Conservation (phyloP, 53 echinoderm and acorn worm genomes). For the Paracentrotus lividus region DNA sequence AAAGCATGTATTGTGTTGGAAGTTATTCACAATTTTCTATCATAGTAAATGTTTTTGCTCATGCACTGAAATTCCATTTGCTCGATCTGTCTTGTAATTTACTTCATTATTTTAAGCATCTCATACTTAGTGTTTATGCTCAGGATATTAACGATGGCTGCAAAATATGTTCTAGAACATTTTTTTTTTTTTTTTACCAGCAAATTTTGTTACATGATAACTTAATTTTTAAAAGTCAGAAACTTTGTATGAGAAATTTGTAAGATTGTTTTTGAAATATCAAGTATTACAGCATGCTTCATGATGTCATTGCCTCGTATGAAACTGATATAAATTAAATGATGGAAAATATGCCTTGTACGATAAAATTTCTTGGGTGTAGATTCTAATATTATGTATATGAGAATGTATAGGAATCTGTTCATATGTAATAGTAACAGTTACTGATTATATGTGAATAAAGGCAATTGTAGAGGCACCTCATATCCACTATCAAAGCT, state of each 20-base stretch:
- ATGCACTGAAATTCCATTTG: conserved; percentile 48
- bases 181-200: conserved; percentile 6
- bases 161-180: conserved; percentile 7
- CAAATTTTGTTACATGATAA: conserved; percentile 17
- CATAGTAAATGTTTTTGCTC: conserved; percentile 14
- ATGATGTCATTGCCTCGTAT: neutral
- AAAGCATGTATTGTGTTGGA: neutral
- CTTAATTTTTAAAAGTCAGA: neutral
- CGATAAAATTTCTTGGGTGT: neutral
- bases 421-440: conserved; percentile 52
- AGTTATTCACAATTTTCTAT: conserved; percentile 43
- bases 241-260: neutral
- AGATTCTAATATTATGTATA: conserved; percentile 43
- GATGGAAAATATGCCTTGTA: conserved; percentile 7
- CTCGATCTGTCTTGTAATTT: neutral
- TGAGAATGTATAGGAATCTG: conserved; percentile 41
- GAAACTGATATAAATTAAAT: conserved; percentile 19
- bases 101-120: conserved; percentile 31
- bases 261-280: neutral
- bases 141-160: conserved; percentile 18
- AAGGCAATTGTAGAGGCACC: conserved; percentile 52
- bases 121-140: neutral
- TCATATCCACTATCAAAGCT: conserved; percentile 26
- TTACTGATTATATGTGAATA: conserved; percentile 65
- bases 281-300: neutral